A percentile compares a stretch with the other conserved stretches of the same genome.
Evolutionary conservation across 2,888 invertebrate species (phyloP).

Genomic region (Epsilonema sp.): DNA sequence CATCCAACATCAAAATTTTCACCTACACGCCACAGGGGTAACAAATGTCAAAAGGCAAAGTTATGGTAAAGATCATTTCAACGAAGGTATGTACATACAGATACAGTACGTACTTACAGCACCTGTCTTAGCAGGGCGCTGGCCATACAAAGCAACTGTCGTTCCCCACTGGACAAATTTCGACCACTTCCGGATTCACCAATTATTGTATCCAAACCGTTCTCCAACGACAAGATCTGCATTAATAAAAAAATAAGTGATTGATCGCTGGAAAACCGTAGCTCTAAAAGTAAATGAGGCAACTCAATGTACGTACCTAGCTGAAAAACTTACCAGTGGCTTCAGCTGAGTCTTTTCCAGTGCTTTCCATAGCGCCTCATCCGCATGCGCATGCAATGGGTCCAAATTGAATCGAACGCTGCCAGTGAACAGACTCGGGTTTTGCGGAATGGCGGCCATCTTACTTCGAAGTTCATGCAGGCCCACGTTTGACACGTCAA

Average conservation of each 20-base stretch:
- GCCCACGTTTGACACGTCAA: constrained; percentile 22
- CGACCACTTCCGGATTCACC: constrained; percentile 37
- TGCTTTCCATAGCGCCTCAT: constrained; percentile 66
- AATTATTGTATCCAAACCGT: too few species aligned
- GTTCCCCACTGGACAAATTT: constrained; percentile 42
- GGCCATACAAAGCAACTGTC: constrained; percentile 44
- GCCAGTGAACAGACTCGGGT: constrained; percentile 43
- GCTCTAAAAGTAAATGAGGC: too few species aligned
- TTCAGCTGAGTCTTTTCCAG: constrained; percentile 72
- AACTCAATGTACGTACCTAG: too few species aligned
- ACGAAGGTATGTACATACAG: too few species aligned
- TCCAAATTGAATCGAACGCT: constrained; percentile 65
- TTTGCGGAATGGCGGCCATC: constrained; percentile 40
- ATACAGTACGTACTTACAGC: too few species aligned
- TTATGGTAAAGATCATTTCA: neutral
- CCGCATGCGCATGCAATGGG: constrained; percentile 55
- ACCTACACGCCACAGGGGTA: too few species aligned
- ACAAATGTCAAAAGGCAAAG: constrained; percentile 2
- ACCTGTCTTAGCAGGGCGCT: constrained; percentile 39
- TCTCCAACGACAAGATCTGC: too few species aligned
- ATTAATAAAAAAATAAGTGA: constrained; percentile 31
- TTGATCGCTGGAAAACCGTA: too few species aligned
- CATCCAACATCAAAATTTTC: constrained; percentile 35
- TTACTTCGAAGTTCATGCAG: constrained; percentile 36
- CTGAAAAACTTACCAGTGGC: constrained; percentile 54